These are phyloP conservation scores for Dyspetes luteomarginatus DNA, from an alignment of 2,888 invertebrate genomes.

Conservation along the genomic window DNA sequence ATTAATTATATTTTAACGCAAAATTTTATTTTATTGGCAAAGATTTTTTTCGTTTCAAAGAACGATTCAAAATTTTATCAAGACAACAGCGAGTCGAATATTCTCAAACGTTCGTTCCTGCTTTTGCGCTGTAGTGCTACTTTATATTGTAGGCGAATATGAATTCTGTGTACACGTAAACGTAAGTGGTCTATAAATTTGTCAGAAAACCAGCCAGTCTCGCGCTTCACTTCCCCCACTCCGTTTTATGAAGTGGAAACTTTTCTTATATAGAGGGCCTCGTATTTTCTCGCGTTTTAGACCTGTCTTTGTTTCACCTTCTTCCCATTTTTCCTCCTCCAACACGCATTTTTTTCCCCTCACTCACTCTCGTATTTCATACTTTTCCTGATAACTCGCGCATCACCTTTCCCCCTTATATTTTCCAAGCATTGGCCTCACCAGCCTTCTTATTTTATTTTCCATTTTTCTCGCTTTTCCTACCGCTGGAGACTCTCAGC, in stretches of 20 bases:
- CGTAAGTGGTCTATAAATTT: slow-evolving; percentile 70
- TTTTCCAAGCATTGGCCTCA: slow-evolving; percentile 31
- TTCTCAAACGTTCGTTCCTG: slow-evolving; percentile 4
- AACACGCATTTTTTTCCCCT: background rate
- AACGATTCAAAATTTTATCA: slow-evolving; percentile 20
- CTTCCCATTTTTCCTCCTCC: background rate
- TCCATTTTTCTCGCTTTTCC: slow-evolving; percentile 61
- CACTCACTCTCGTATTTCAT: slow-evolving; percentile 5
- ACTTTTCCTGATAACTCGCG: slow-evolving; percentile 16
- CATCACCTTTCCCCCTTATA: slow-evolving; percentile 21
- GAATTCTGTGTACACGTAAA: slow-evolving; percentile 66
- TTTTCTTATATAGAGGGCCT: slow-evolving; percentile 62
- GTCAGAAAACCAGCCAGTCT: slow-evolving; percentile 60
- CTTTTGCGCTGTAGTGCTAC: slow-evolving; percentile 2
- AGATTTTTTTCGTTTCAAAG: slow-evolving; percentile 19
- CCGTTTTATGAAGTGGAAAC: slow-evolving; percentile 69
- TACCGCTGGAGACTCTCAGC: slow-evolving; percentile 14
- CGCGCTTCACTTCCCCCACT: slow-evolving; percentile 33
- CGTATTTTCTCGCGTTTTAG: slow-evolving; percentile 40
- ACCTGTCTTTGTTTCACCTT: slow-evolving; percentile 30
- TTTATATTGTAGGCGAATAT: slow-evolving; percentile 57
- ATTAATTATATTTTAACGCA: slow-evolving; percentile 16
- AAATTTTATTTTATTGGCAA: slow-evolving; percentile 20
- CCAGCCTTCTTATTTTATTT: slow-evolving; percentile 63
- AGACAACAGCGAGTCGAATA: slow-evolving; percentile 10